Base-by-base conservation (phyloP, 2,888 invertebrate species). In the Dyspetes luteomarginatus region DNA sequence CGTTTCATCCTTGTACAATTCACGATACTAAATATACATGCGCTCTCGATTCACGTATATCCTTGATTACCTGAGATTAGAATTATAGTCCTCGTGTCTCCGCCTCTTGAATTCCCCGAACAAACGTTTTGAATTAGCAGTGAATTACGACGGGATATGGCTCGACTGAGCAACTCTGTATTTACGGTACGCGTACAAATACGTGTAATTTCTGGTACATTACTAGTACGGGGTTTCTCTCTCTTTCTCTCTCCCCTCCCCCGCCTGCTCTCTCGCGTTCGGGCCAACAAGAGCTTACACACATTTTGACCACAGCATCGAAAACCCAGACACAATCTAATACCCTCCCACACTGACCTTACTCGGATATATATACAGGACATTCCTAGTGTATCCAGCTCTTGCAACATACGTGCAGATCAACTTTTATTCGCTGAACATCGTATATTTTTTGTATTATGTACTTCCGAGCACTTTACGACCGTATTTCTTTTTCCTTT, bases 61-160 rank as follows among this genome's bases (percentile, higher is more conserved):
- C 30, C 72, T 73, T 81, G 76, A 81, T 77, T 73, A 73, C 56
- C 68, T 50, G 56, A 65, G 68, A 73, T 81, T 81, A 73, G 68
- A 77, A 81, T 81, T 81, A 77, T 73, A 56, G 56, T 50, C 52
- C 22, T 48, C 36, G 64, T 48, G 36, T 24, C 15, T 12, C 12
- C 22, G 64, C 19, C 24, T 48, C 30, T 22, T 62, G 68, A 73
- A 81, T 73, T 77, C 73, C 56, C 81, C 19, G 43, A 68, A 69
- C 77, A 76, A 81, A 73, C 81, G 73, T 77, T 81, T 68, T 69
- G 64, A 68, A 68, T 81, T 69, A 81, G 73, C 55, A 43, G 50
- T 81, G 77, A 81, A 73, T 81, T 69, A 76, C 64, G 58, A 72
- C 55, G 62, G 15, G 56, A 67, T 62, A 43, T 48, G 43, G 52